These are phyloP conservation scores for Salminus brasiliensis DNA, from an alignment of 2,113 vertebrate species.

Conservation along the genomic window DNA sequence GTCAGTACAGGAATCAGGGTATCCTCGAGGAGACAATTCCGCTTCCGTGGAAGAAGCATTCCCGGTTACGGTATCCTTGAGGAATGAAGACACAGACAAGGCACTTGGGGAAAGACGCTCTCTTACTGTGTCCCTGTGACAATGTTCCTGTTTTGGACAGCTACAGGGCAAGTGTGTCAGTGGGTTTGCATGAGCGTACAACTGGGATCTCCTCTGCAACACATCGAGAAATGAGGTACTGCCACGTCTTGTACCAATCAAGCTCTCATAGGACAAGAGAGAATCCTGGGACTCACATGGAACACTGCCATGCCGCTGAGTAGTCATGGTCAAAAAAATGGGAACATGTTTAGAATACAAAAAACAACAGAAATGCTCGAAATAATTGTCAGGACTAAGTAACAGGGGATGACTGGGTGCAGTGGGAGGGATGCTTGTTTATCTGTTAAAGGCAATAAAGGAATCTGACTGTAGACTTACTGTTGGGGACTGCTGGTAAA, in stretches of 20 bases:
- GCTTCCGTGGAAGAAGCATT: background rate
- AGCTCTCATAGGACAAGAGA: constrained; percentile 47
- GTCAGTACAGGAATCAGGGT: background rate
- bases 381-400: no score
- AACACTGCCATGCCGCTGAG: constrained; percentile 62
- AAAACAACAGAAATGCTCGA: constrained; percentile 8
- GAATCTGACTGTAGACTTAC: constrained; percentile 70
- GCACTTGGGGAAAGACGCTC: background rate
- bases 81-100: background rate
- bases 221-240: constrained; percentile 63
- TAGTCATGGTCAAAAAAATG: constrained; percentile 45
- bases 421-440: background rate
- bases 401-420: no score
- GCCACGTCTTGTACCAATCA: constrained; percentile 49
- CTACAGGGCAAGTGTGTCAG: constrained; percentile 24
- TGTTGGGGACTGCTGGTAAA: constrained; percentile 80
- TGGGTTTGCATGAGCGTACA: constrained; percentile 38
- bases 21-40: background rate
- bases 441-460: background rate
- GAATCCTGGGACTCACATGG: constrained; percentile 58
- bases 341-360: constrained; percentile 51
- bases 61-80: background rate
- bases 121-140: background rate
- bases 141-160: constrained; percentile 33
- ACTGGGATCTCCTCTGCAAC: constrained; percentile 54